These are phyloP conservation scores for Drosophila quinaria DNA, from an alignment of 2,888 invertebrate genomes.

Conservation along the genomic window DNA sequence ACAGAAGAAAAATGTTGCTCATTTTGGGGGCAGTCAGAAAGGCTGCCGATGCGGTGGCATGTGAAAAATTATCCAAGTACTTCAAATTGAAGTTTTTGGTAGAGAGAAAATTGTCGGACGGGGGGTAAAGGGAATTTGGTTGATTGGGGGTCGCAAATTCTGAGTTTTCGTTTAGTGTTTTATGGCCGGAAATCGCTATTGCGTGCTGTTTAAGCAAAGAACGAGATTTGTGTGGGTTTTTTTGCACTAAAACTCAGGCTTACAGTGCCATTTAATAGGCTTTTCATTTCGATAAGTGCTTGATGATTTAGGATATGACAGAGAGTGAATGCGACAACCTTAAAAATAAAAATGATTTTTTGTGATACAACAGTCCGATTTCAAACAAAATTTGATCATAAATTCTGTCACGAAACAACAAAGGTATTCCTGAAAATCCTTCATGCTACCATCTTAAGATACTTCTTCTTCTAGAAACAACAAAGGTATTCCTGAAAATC, in stretches of 20 bases:
- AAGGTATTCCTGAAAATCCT: neutral
- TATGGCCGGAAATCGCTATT: conserved; percentile 56
- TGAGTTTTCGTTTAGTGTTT: conserved; percentile 47
- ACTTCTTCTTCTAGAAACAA: neutral
- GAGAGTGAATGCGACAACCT: too few relatives aligned
- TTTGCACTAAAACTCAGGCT: conserved; percentile 12
- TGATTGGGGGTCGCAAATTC: conserved; percentile 35
- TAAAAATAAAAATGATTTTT: too few relatives aligned
- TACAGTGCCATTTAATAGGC: conserved; percentile 24
- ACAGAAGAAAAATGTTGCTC: conserved; percentile 52
- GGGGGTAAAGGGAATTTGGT: neutral
- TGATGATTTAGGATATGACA: too few relatives aligned
- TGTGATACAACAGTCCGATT: too few relatives aligned
- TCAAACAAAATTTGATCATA: too few relatives aligned
- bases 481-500: neutral
- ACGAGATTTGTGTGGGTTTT: conserved; percentile 29
- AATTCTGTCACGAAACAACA: too few relatives aligned
- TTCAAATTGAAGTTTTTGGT: conserved; percentile 26
- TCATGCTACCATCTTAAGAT: neutral
- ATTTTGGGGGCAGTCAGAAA: conserved; percentile 32
- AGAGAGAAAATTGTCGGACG: neutral
- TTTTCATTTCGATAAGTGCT: conserved; percentile 41
- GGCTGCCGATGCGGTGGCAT: conserved; percentile 19
- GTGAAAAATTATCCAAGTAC: conserved; percentile 31
- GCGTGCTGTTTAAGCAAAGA: conserved; percentile 53